Percentiles rank a stretch among this genome's conserved stretches.
These are phyloP conservation scores for Leptopilina myrica DNA, from an alignment of 2,888 invertebrate species.

Conservation along the genomic window DNA sequence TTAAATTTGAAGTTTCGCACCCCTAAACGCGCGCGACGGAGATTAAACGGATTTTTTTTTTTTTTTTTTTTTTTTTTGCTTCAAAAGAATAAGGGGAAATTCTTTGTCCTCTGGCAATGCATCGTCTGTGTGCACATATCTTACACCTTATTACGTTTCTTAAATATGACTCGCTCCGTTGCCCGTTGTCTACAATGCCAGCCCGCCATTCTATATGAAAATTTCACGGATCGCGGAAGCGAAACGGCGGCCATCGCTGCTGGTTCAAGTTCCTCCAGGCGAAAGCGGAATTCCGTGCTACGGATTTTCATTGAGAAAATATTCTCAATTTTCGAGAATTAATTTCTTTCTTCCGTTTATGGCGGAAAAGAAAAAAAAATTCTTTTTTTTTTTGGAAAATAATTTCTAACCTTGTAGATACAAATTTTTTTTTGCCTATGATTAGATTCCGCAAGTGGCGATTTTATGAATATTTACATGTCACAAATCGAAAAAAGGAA, in stretches of 20 bases:
- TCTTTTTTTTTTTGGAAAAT: not conserved
- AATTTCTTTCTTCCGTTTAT: not conserved
- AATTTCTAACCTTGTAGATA: too few relatives aligned
- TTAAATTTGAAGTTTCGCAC: slow-evolving; percentile 62
- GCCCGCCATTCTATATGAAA: slow-evolving; percentile 69
- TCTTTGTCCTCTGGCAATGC: slow-evolving; percentile 54
- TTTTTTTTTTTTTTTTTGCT: not conserved
- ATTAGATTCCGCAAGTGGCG: too few relatives aligned
- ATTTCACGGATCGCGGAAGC: slow-evolving; percentile 69
- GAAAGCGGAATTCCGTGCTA: slow-evolving; percentile 21
- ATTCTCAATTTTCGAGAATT: not conserved
- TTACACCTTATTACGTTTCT: slow-evolving; percentile 71
- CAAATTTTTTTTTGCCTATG: too few relatives aligned
- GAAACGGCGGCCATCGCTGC: slow-evolving; percentile 59
- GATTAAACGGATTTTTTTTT: slow-evolving; percentile 64
- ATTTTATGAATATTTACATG: too few relatives aligned
- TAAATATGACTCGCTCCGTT: slow-evolving; percentile 61
- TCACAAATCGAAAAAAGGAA: too few relatives aligned
- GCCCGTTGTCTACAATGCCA: slow-evolving; percentile 44
- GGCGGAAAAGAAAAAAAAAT: too few relatives aligned
- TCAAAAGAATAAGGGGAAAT: not conserved
- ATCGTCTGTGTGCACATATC: slow-evolving; percentile 62
- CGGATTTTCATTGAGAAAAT: not conserved
- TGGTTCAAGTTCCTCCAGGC: slow-evolving; percentile 25
- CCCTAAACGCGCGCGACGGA: slow-evolving; percentile 47